Evolutionary conservation across 2,888 invertebrate species (phyloP), one percentile per base, ranked within the genome.

Genomic region (Scaeva pyrastri): DNA sequence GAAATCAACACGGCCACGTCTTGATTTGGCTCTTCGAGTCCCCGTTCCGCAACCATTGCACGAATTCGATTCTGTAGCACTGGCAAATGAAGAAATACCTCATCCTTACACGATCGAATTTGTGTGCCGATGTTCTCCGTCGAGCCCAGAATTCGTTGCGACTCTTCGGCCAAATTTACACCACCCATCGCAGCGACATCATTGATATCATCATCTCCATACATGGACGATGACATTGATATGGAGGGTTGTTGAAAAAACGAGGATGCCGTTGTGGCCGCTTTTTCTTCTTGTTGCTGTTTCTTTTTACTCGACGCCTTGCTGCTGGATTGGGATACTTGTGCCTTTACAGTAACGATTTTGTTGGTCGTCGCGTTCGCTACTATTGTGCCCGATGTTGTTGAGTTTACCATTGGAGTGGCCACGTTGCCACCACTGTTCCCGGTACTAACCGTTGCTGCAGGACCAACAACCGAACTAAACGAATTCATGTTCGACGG

Each of bases 141-240:
- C 16, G 97, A 96, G 14, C 97, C 97, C 83, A 99, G 94, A 90
- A 99, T 99, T 92, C 97, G 95, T 92, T 98, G 98, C 45, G 97
- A 96, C 93, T 99, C 99, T 93, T 99, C 99, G 0, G 97, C 97
- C 90, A 99, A 94, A 93, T 99, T 99, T 74, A 99, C 99, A 68
- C 99, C 99, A 88, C 99, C 99, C 99, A 99, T 99, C 11, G 99
- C 98, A 39, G 99, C 98, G 14, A 99, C 99, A 93, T 99, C 99
- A 91, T 99, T 99, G 90, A 99, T 98, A 92, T 99, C 98, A 91
- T 98, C 98, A 90, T 98, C 98, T 55, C 97, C 97, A 86, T 94
- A 94, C 89, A 93, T 91, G 16, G 92, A 91, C 41, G 92, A 95
- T 93, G 92, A 92, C 90, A 91, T 90, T 83, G 91, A 91, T 90